phyloP scores from a whole-genome alignment of 1,140 invertebrate species.

The Drosophila sucinea region DNA sequence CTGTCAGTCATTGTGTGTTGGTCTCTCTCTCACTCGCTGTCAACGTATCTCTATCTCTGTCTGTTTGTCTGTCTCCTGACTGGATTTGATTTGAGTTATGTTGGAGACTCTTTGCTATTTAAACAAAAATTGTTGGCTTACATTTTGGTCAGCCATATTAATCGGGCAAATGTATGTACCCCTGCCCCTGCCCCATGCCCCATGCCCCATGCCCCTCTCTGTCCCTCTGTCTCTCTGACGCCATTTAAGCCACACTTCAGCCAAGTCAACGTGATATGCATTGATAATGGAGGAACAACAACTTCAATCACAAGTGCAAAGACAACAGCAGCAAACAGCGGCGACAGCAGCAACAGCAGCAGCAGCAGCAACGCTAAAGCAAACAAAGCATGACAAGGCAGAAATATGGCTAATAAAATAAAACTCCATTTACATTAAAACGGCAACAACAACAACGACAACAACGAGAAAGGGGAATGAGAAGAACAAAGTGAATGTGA shows the following conservation, averaged over 20 bases:
- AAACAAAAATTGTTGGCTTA: conserved; percentile 56
- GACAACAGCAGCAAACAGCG: conserved; percentile 37
- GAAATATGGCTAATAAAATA: conserved; percentile 80
- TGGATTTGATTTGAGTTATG: conserved; percentile 10
- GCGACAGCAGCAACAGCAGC: conserved; percentile 11
- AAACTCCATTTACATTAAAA: conserved; percentile 68
- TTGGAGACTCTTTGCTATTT: conserved; percentile 40
- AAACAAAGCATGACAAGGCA: conserved; percentile 77
- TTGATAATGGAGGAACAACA: conserved; percentile 67
- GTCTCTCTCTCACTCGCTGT: not conserved
- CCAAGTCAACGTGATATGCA: conserved; percentile 75
- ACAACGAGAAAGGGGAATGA: conserved; percentile 4
- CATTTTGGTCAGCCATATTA: conserved; percentile 68
- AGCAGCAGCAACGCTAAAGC: conserved; percentile 42
- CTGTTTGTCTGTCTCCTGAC: conserved; percentile 11
- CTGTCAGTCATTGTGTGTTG: conserved; percentile 23
- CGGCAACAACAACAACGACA: not conserved
- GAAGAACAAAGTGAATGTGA: conserved; percentile 41
- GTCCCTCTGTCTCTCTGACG: conserved; percentile 52
- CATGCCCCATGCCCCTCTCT: not conserved
- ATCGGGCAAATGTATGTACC: conserved; percentile 56
- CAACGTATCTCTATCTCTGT: conserved; percentile 11
- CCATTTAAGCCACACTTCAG: conserved; percentile 79
- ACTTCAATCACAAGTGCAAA: conserved; percentile 54
- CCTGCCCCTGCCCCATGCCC: not conserved